Percentiles rank a stretch among this genome's conserved stretches.
These are phyloP conservation scores for Odontophorus gujanensis DNA, from an alignment of 2,113 vertebrate species.

Conservation along the genomic window DNA sequence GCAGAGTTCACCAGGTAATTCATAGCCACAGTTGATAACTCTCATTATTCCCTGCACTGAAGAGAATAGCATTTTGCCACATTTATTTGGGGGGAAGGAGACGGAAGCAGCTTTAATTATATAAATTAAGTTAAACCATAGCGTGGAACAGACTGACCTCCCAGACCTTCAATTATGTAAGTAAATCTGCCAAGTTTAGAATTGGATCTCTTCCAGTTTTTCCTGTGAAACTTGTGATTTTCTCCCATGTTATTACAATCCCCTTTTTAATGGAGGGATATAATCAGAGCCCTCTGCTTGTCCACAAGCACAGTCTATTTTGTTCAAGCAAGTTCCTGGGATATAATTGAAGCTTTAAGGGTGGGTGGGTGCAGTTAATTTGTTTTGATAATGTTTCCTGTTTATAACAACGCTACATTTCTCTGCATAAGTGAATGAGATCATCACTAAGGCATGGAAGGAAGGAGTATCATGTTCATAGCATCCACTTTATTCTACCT, in stretches of 20 bases:
- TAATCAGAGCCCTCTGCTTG: background rate
- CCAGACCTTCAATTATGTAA: background rate
- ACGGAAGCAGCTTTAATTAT: background rate
- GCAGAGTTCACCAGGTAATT: background rate
- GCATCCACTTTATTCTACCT: conserved; percentile 2
- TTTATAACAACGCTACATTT: conserved; percentile 46
- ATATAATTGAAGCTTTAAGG: conserved; percentile 18
- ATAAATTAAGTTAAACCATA: background rate
- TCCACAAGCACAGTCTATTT: background rate
- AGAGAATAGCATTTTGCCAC: background rate
- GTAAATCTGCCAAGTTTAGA: background rate
- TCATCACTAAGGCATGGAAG: conserved; percentile 15
- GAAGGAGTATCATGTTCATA: conserved; percentile 21
- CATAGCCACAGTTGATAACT: background rate
- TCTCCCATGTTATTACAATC: background rate
- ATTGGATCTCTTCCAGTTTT: background rate
- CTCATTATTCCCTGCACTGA: background rate
- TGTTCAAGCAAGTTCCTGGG: conserved; percentile 13
- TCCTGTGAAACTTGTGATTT: background rate
- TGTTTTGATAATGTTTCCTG: conserved; percentile 66
- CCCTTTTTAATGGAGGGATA: background rate
- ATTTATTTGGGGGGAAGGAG: background rate
- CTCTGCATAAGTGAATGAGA: background rate
- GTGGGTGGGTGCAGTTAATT: background rate
- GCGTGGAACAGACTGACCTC: conserved; percentile 12